Evolutionary conservation across 2,888 invertebrate genomes (phyloP), one percentile per base, ranked within the genome.

Genomic region (Chaitophorus viminalis): DNA sequence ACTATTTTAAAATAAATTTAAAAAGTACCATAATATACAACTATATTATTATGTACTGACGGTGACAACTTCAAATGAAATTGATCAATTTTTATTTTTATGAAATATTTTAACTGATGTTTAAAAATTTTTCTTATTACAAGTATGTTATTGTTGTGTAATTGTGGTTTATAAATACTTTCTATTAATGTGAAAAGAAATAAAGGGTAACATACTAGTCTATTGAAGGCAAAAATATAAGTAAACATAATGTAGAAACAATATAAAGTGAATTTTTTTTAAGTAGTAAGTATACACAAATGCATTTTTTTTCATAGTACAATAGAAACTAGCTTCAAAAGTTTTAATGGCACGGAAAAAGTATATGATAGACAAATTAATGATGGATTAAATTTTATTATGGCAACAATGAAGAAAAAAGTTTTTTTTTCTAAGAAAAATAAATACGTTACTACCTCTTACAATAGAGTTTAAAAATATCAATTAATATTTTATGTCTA

Each of bases 181-280:
- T 36, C 21, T 36, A 83, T 74, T 14, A 25, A 72, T 74, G 33
- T 21, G 36, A 36, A 14, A 52, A 54, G 14, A 76, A 76, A 82
- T n/a, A 70, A 82, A 33, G 70, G 25, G 8, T 33, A 72, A 72
- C 31, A 82, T 82, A 60, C 74, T 60, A 54, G 60, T 74, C 82
- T 14, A 46, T 83, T 60, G 21, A 83, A 60, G 29, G 36, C 54
- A 36, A 60, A 68, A 83, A 39, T 60, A 83, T 82, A 82, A 82
- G 52, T 82, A 60, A 83, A 83, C 29, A n/a, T n/a, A n/a, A n/a
- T n/a, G n/a, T n/a, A 74, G 74, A 54, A 83, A 83, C 74, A 83
- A 60, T 39, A 60, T 29, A 54, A 74, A 29, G 36, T 60, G 36
- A 74, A 54, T 54, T 72, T 25, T 82, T 74, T 60, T 74, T 83